Evolutionary conservation across 1,140 invertebrate species (phyloP).

Genomic region (Euwallacea fornicatus): DNA sequence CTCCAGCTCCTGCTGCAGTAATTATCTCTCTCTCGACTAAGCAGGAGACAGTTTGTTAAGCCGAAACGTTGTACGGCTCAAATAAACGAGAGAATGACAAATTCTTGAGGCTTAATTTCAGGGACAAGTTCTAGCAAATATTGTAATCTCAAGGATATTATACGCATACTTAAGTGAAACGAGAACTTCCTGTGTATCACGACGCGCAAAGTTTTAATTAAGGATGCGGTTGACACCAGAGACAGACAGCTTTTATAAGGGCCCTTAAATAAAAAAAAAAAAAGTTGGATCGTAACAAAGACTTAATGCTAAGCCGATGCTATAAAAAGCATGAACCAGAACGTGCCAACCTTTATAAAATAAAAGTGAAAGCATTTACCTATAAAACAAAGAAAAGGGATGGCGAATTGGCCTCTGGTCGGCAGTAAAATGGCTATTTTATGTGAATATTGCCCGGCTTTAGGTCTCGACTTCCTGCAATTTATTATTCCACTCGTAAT

Average conservation of each 20-base stretch:
- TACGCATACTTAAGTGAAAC: slow-evolving; percentile 1
- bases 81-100: slow-evolving; percentile 33
- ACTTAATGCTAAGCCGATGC: not conserved
- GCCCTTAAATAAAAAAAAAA: not conserved
- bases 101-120: slow-evolving; percentile 30
- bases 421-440: slow-evolving; percentile 25
- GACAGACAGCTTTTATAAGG: too few species aligned
- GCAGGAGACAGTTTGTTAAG: slow-evolving; percentile 29
- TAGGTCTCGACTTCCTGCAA: not conserved
- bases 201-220: too few species aligned
- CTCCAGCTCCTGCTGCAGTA: slow-evolving; percentile 8
- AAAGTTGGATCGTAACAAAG: not conserved
- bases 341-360: slow-evolving; percentile 15
- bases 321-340: not conserved
- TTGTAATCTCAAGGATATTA: slow-evolving; percentile 25
- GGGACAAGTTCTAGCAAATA: slow-evolving; percentile 23
- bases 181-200: not conserved
- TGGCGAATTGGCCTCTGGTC: slow-evolving; percentile 23
- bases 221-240: too few species aligned
- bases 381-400: slow-evolving; percentile 23
- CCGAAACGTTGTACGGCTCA: slow-evolving; percentile 31
- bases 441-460: slow-evolving; percentile 22
- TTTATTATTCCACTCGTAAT: slow-evolving; percentile 3
- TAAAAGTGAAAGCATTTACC: slow-evolving; percentile 26
- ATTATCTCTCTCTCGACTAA: slow-evolving; percentile 11